Evolutionary conservation across 1,140 invertebrate genomes (phyloP).

Genomic region (Gryllus bimaculatus): DNA sequence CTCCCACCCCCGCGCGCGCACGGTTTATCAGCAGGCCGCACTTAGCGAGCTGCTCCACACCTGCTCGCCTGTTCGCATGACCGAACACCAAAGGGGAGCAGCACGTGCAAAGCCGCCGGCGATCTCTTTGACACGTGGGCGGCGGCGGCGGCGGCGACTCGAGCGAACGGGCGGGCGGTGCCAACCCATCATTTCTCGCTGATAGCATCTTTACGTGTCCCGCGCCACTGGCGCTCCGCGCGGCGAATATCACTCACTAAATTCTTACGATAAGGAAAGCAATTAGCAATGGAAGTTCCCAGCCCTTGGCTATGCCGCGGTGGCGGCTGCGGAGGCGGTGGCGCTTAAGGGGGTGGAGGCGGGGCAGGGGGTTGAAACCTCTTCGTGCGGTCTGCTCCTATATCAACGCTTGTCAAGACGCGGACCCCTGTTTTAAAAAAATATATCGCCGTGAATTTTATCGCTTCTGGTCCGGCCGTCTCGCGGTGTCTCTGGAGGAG

Average conservation of each 20-base stretch:
- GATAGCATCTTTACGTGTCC: background rate
- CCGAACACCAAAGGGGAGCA: background rate
- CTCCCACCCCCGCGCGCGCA: background rate
- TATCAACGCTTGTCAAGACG: background rate
- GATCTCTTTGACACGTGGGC: background rate
- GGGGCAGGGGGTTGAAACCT: background rate
- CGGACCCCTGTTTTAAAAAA: background rate
- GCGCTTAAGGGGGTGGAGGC: too few species aligned
- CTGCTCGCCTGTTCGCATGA: background rate
- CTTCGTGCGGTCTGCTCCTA: background rate
- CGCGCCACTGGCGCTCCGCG: background rate
- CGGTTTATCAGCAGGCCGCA: background rate
- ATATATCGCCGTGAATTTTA: slow-evolving; percentile 1
- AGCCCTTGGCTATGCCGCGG: background rate
- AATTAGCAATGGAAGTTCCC: slow-evolving; percentile 1
- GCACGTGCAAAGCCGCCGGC: background rate
- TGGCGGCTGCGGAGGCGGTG: too few species aligned
- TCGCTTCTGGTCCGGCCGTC: background rate
- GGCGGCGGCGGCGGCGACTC: background rate
- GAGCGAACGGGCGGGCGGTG: background rate
- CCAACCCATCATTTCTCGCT: background rate
- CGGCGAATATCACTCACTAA: slow-evolving; percentile 3
- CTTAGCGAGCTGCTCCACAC: background rate
- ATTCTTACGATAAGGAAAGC: background rate
- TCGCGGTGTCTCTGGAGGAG: background rate